phyloP scores from a whole-genome alignment of 2,888 invertebrate species.

The Parnassius apollo region DNA sequence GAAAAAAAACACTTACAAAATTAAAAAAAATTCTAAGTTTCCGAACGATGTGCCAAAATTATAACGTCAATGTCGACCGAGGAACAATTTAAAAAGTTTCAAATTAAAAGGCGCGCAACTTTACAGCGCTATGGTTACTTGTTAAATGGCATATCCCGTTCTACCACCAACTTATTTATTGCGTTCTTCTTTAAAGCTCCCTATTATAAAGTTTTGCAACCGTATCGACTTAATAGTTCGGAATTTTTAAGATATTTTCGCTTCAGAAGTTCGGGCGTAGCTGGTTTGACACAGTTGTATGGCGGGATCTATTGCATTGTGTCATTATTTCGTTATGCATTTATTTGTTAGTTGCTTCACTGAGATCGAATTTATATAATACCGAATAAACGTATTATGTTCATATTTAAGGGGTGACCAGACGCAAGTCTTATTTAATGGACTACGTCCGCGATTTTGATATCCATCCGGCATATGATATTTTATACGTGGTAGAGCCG shows the following conservation, averaged over 20 bases:
- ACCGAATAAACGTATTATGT: background rate
- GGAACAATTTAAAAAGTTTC: slow-evolving; percentile 24
- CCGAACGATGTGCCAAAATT: slow-evolving; percentile 13
- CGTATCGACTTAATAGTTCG: slow-evolving; percentile 41
- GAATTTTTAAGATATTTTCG: slow-evolving; percentile 38
- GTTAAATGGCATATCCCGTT: slow-evolving; percentile 28
- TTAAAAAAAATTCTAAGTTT: slow-evolving; percentile 13
- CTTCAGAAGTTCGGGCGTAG: slow-evolving; percentile 35
- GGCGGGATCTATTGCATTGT: slow-evolving; percentile 1
- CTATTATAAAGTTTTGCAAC: slow-evolving; percentile 57
- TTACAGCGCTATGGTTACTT: slow-evolving; percentile 30
- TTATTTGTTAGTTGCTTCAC: background rate
- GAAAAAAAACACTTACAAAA: slow-evolving; percentile 11
- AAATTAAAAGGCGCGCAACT: slow-evolving; percentile 30
- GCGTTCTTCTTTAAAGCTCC: slow-evolving; percentile 41
- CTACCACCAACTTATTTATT: slow-evolving; percentile 30
- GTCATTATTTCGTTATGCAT: background rate
- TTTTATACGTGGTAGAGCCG: no score
- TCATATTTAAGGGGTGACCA: background rate
- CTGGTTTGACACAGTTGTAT: slow-evolving; percentile 48
- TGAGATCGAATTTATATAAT: background rate
- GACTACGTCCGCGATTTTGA: no score
- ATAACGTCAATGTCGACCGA: slow-evolving; percentile 25
- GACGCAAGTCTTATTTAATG: no score
- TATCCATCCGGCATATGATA: no score